A percentile compares a stretch with the other conserved stretches of the same genome.
These are phyloP conservation scores for Tetranychus piercei DNA, from an alignment of 2,888 invertebrate genomes.

Conservation along the genomic window DNA sequence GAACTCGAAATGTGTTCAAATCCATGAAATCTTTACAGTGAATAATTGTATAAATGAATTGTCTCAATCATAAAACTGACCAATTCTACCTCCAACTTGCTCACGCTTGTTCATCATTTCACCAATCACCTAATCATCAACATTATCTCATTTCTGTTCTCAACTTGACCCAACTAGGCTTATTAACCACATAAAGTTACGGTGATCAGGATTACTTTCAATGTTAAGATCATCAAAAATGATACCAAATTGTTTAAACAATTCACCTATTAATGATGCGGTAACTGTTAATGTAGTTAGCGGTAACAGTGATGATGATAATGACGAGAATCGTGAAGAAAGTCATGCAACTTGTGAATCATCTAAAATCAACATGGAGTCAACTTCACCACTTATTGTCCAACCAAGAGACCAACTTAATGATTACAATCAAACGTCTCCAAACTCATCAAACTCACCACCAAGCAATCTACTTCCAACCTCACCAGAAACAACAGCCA, in stretches of 20 bases:
- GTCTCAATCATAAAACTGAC: too few species aligned
- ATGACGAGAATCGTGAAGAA: neutral
- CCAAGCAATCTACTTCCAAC: neutral
- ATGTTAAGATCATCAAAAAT: neutral
- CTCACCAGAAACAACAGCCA: neutral
- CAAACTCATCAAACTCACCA: neutral
- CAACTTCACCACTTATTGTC: neutral
- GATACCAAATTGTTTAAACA: neutral
- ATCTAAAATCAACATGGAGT: neutral
- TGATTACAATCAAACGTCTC: neutral
- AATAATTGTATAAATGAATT: too few species aligned
- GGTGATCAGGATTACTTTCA: neutral
- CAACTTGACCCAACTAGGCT: too few species aligned
- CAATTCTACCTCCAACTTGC: too few species aligned
- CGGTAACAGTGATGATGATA: neutral
- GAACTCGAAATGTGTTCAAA: too few species aligned
- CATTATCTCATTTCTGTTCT: too few species aligned
- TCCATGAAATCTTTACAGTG: too few species aligned
- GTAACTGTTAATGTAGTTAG: neutral
- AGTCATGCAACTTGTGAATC: neutral
- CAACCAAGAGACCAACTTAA: neutral
- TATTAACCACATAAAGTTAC: neutral
- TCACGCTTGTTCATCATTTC: too few species aligned
- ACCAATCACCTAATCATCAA: too few species aligned
- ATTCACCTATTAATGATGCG: neutral